Evolutionary conservation across 2,113 vertebrate species (phyloP), one percentile per base, ranked within the genome.

Genomic region (Chaenocephalus aceratus): DNA sequence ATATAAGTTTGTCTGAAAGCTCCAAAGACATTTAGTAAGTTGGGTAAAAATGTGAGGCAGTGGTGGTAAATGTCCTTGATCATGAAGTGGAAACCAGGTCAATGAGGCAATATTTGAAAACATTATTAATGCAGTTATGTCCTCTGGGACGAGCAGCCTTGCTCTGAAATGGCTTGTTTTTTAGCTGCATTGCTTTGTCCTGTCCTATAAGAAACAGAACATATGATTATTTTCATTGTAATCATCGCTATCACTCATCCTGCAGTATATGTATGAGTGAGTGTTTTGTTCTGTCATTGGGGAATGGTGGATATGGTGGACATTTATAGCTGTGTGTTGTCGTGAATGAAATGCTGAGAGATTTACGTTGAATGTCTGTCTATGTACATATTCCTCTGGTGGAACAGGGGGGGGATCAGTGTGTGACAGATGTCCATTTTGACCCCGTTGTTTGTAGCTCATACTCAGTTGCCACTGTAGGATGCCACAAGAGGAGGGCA

Each of bases 41-140:
- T 41, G 36, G 36, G 36, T 41, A 41, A 41, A 41, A 41, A 7
- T 41, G 5, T 41, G 36, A 41, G 60, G 45, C 46, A 49, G 57
- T 57, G 49, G 64, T 26, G 49, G 16, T 7, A 13, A n/a, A 18
- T 52, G 51, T 80, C 12, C 26, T 21, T 52, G 30, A 44, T 62
- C 34, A 41, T 14, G 10, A 14, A 51, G 6, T 41, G 56, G 21
- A 57, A 69, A 62, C 26, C 16, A 63, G 54, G 78, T 74, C 71
- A 72, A n/a, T 44, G 21, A 71, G 13, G 14, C 14, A n/a, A 75
- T 72, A 72, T 57, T 66, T 85, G 15, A 62, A 36, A 16, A 36
- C 66, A 70, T 61, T 77, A 80, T 64, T 52, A 61, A 72, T 5
- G 44, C 61, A 7, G 18, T 75, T 78, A 34, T 41, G 60, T 69